Base-by-base conservation (phyloP, 1,140 invertebrate species). In the Nasonia longicornis region DNA sequence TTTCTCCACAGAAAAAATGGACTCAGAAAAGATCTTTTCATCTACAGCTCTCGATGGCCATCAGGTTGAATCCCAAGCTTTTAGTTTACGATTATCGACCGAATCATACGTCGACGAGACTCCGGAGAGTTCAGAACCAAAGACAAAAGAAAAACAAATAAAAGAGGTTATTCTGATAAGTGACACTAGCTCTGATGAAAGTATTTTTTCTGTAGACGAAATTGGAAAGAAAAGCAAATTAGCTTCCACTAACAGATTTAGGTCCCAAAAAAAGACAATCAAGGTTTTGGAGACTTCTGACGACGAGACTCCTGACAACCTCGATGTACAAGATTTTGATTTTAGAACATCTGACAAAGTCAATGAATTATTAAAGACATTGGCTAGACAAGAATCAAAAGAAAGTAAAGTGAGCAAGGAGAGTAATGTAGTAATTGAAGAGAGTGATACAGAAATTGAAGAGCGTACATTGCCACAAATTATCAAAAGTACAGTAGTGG, bases 151-250 rank as follows among this genome's bases (percentile, higher is more conserved):
- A 16, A 76, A 79, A 66, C 52, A 70, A 3, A 14, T 63, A 0
- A 45, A 81, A 0, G 38, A 79, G 35, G 70, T 82, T 73, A 84
- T 87, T 78, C 7, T 85, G 1, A 86, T 87, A 38, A 86, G 84
- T 48, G 85, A 87, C 26, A 84, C 85, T n/a, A 81, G 70, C 71
- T 26, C 38, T 20, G 38, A 64, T 67, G 35, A 73, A 69, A 82
- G 67, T 58, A 29, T 14, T 76, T 2, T 11, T 63, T 3, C 70
- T n/a, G n/a, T 42, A 77, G 10, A 70, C n/a, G 26, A 81, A 42
- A 10, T 31, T 29, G 14, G 12, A 14, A 38, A 70, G 3, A 11
- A 35, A 26, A 42, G 16, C 4, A 38, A 64, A 63, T 38, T 66
- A 11, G 31, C 6, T 11, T 1, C 11, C 45, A 48, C 12, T 14